phyloP scores from a whole-genome alignment of 2,797 vertebrate genomes.

The Lacerta agilis region DNA sequence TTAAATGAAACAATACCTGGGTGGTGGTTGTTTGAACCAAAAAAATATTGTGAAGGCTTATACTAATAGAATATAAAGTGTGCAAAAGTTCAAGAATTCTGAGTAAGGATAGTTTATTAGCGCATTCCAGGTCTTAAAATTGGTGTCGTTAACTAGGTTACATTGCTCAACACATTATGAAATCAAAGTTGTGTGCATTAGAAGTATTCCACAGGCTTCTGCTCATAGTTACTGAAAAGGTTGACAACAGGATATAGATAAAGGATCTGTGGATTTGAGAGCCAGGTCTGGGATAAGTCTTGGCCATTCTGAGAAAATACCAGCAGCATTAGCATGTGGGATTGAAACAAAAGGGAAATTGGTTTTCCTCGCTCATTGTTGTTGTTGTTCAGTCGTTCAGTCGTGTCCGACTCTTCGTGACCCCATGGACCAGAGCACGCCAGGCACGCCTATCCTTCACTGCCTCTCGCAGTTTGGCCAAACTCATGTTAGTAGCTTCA shows the following conservation, averaged over 20 bases:
- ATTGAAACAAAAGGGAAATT: too few species aligned
- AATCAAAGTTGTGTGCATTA: neutral
- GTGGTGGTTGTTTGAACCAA: neutral
- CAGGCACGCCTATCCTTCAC: too few species aligned
- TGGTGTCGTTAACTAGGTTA: neutral
- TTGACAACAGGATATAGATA: neutral
- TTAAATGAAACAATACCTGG: too few species aligned
- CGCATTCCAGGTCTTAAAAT: neutral
- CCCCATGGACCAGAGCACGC: too few species aligned
- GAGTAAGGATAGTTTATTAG: neutral
- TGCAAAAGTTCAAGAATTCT: neutral
- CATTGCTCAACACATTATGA: neutral
- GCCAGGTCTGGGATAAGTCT: neutral
- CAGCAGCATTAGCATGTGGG: neutral
- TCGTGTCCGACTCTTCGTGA: too few species aligned
- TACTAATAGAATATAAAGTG: neutral
- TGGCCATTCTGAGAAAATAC: neutral
- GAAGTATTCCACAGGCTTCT: neutral
- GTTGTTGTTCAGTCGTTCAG: too few species aligned
- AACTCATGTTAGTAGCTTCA: too few species aligned
- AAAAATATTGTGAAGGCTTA: neutral
- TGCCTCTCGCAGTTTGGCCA: too few species aligned
- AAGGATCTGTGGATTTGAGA: neutral
- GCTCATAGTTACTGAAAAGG: neutral
- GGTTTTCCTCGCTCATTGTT: too few species aligned